A percentile compares a stretch with the other conserved stretches of the same genome.
phyloP scores from a whole-genome alignment of 2,797 vertebrate genomes.

The Galagoides demidoff region DNA sequence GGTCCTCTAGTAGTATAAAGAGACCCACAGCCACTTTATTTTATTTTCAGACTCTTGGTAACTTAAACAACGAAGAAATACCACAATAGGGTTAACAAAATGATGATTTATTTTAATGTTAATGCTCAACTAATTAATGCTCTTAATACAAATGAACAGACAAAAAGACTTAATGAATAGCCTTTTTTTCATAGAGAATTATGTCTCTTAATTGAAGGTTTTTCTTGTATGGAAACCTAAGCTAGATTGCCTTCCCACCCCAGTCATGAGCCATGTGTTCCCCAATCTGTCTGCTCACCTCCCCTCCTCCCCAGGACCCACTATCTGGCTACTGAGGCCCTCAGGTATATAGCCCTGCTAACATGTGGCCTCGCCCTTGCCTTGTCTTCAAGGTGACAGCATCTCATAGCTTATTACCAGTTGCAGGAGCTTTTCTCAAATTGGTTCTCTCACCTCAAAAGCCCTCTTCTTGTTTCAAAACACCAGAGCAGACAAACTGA shows the following conservation, averaged over 20 bases:
- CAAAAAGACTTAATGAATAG: not conserved
- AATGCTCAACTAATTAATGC: not conserved
- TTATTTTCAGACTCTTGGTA: not conserved
- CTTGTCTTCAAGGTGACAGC: not conserved
- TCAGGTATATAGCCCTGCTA: not conserved
- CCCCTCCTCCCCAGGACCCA: not conserved
- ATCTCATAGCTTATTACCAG: not conserved
- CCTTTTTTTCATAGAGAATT: not conserved
- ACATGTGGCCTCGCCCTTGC: not conserved
- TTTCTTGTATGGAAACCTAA: not conserved
- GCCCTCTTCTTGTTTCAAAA: constrained; percentile 70
- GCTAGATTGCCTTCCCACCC: not conserved
- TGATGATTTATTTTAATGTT: not conserved
- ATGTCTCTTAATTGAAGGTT: not conserved
- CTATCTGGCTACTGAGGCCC: not conserved
- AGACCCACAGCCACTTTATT: not conserved
- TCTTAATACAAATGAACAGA: not conserved
- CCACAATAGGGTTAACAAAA: not conserved
- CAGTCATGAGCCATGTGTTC: accelerated
- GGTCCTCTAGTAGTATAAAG: not conserved
- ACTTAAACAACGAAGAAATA: constrained; percentile 32
- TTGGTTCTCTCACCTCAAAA: constrained; percentile 52
- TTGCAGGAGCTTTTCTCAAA: constrained; percentile 51
- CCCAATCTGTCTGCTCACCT: not conserved
- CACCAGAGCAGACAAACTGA: constrained; percentile 51